phyloP scores from a whole-genome alignment of 2,797 vertebrate genomes.

The Lacerta bilineata region DNA sequence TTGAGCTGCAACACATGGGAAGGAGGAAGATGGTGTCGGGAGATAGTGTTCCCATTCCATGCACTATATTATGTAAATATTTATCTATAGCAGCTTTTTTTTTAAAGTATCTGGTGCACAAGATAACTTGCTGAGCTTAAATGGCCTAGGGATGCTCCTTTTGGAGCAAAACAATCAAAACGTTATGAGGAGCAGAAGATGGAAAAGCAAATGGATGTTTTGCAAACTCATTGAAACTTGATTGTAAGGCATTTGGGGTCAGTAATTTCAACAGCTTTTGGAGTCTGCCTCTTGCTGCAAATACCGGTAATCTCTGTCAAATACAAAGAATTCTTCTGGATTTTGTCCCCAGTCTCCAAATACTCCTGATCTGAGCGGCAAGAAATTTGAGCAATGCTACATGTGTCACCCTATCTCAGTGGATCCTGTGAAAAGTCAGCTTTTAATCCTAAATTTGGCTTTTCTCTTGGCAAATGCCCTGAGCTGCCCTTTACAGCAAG shows the following conservation, averaged over 20 bases:
- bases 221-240: slow-evolving; percentile 54
- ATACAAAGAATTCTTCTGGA: slow-evolving; percentile 56
- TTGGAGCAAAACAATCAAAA: neutral
- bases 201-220: slow-evolving; percentile 41
- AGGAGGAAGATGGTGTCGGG: too few relatives aligned
- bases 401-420: slow-evolving; percentile 17
- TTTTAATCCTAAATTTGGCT: slow-evolving; percentile 19
- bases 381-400: slow-evolving; percentile 40
- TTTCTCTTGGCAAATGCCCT: slow-evolving; percentile 20
- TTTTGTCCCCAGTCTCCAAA: slow-evolving; percentile 60
- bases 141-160: too few relatives aligned
- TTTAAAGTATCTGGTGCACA: too few relatives aligned
- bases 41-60: too few relatives aligned
- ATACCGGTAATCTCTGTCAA: slow-evolving; percentile 45
- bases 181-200: slow-evolving; percentile 33
- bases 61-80: too few relatives aligned
- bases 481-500: slow-evolving; percentile 32
- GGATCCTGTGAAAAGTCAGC: slow-evolving; percentile 45
- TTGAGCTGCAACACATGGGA: too few relatives aligned
- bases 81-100: too few relatives aligned
- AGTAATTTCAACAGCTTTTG: slow-evolving; percentile 51
- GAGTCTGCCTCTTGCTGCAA: slow-evolving; percentile 39
- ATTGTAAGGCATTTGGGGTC: slow-evolving; percentile 46
- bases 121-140: too few relatives aligned
- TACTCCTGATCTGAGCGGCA: slow-evolving; percentile 46